phyloP scores from a whole-genome alignment of 2,888 invertebrate species.

The Pristionchus fissidentatus region DNA sequence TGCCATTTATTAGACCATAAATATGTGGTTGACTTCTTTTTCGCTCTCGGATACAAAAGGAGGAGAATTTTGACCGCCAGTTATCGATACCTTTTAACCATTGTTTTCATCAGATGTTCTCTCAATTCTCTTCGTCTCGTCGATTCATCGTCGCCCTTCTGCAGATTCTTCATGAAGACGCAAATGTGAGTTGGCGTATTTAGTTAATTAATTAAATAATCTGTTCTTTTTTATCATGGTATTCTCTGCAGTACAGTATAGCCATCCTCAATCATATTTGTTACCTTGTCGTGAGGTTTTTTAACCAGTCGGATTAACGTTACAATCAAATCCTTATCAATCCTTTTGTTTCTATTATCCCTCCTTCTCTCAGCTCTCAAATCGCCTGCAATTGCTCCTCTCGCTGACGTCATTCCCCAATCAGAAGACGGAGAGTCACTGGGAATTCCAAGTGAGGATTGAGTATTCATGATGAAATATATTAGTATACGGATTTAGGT shows the following conservation, averaged over 20 bases:
- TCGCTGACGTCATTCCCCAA: neutral
- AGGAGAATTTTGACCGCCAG: no score
- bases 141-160: slow-evolving; percentile 39
- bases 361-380: neutral
- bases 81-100: neutral
- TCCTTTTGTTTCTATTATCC: no score
- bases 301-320: no score
- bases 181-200: neutral
- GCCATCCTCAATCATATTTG: no score
- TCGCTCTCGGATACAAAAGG: no score
- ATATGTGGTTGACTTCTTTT: no score
- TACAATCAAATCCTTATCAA: no score
- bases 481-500: no score
- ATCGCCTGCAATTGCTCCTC: neutral
- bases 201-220: neutral
- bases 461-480: no score
- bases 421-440: neutral
- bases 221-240: neutral
- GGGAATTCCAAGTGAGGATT: neutral
- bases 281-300: no score
- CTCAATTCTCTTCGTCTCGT: neutral
- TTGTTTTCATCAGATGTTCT: neutral
- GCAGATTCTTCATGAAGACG: slow-evolving; percentile 25
- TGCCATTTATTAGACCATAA: no score
- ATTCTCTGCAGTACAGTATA: no score